Base-by-base conservation (phyloP, 1,140 invertebrate genomes). In the Drosophila rhopaloa region DNA sequence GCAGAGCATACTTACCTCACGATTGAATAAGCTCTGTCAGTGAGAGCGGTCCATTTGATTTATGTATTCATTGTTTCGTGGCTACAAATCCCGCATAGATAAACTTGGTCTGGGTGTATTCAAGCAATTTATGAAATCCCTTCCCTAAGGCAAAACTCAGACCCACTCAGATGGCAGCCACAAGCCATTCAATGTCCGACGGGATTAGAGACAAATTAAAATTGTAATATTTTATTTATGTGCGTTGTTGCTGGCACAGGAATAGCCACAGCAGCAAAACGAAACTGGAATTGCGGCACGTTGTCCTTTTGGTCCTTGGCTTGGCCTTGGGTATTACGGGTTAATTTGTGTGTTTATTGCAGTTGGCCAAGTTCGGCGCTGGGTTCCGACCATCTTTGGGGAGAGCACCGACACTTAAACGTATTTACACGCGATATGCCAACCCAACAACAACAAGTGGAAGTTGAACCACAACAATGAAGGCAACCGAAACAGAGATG, bases 221-320 rank as follows among this genome's bases (percentile, higher is more conserved):
- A 89, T 89, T 89, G 81, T 89, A 89, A 89, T 89, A 89, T 89
- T 84, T 89, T 89, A 89, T 89, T 89, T 89, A 89, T 89, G 84
- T 78, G 76, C 56, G 63, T 71, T 84, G 61, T 57, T 44, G 41
- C 46, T 78, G 54, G 55, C 70, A 10, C 40, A 35, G 53, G 55
- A 79, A 55, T 66, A 60, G 61, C 44, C 62, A 51, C 50, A 67
- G 68, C 51, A 61, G 61, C 48, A 32, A 27, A 51, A 57, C 51
- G 65, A 53, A 71, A 71, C 53, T 71, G 75, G 56, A 76, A 81
- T 81, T 81, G 79, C 76, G 73, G 66, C 67, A 82, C 70, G 81
- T 79, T 88, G 83, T 83, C 83, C 85, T 79, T 79, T 78, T 77
- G 66, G 62, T 68, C 60, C 58, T 59, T 53, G 44, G 71, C 48